Evolutionary conservation across 2,888 invertebrate species (phyloP).

Genomic region (Tholera decimalis): DNA sequence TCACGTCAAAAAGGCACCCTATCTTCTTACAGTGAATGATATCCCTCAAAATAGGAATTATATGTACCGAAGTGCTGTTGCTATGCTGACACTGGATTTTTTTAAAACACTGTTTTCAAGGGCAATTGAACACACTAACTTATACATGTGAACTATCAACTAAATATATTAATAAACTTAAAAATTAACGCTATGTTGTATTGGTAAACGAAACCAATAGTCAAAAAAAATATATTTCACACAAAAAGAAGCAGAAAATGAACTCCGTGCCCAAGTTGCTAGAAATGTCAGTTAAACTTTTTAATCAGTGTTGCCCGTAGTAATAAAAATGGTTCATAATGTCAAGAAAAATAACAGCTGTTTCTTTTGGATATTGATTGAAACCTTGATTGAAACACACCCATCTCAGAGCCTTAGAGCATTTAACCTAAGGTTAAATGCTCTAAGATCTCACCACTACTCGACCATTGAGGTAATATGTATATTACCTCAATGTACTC

Average conservation of each 20-base stretch:
- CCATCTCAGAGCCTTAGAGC: no score
- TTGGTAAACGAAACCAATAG: conserved; percentile 66
- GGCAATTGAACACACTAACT: conserved; percentile 81
- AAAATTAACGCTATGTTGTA: conserved; percentile 60
- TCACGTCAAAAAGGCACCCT: conserved; percentile 84
- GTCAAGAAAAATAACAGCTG: conserved; percentile 31
- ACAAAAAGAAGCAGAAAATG: conserved; percentile 77
- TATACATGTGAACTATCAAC: conserved; percentile 66
- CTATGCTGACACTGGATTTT: conserved; percentile 89
- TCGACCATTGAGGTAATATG: no score
- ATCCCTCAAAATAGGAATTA: conserved; percentile 79
- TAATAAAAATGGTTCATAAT: conserved; percentile 7
- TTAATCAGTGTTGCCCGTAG: conserved; percentile 51
- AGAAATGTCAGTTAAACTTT: conserved; percentile 74
- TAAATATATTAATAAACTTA: conserved; percentile 58
- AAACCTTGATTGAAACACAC: conserved; percentile 6
- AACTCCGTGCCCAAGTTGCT: conserved; percentile 71
- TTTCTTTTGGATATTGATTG: conserved; percentile 10
- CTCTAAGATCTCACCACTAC: no score
- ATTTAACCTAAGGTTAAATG: no score
- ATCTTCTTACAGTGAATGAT: conserved; percentile 70
- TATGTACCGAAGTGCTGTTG: conserved; percentile 85
- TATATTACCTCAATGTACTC: no score
- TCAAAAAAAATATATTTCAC: conserved; percentile 68
- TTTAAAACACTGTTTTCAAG: conserved; percentile 87